These are phyloP conservation scores for Enteromius viviparus DNA, from an alignment of 2,797 vertebrate genomes.

Conservation along the genomic window DNA sequence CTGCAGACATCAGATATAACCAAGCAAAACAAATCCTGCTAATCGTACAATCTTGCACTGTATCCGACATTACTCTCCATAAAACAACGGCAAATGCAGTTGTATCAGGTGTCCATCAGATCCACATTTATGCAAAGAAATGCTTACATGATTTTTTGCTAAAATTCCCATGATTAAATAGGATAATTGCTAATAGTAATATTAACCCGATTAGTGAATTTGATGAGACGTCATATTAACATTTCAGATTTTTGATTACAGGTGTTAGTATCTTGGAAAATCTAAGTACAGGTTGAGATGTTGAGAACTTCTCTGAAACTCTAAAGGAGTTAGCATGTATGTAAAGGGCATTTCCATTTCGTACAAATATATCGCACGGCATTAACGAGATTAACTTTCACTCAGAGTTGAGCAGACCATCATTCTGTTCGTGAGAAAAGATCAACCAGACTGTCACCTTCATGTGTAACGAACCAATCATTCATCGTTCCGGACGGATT, in stretches of 20 bases:
- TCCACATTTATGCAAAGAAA: neutral
- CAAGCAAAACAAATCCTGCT: neutral
- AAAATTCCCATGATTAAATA: neutral
- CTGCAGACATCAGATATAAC: neutral
- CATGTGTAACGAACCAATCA: neutral
- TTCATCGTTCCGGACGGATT: neutral
- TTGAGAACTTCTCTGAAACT: neutral
- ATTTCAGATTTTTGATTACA: neutral
- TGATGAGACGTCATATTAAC: neutral
- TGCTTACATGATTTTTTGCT: too few species aligned
- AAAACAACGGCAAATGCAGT: neutral
- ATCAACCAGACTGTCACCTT: neutral
- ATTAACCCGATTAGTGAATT: neutral
- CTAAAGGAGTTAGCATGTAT: neutral
- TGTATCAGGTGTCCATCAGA: neutral
- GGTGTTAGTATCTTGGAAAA: neutral
- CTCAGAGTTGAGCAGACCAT: neutral
- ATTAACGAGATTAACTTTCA: too few species aligned
- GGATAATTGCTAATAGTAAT: neutral
- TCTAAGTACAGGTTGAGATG: neutral
- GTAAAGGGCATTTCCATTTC: neutral
- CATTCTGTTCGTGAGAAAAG: neutral
- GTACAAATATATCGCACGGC: neutral
- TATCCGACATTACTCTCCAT: neutral
- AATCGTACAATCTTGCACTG: neutral